Evolutionary conservation across 2,113 vertebrate species (phyloP).

Genomic region (Lophura nycthemera): DNA sequence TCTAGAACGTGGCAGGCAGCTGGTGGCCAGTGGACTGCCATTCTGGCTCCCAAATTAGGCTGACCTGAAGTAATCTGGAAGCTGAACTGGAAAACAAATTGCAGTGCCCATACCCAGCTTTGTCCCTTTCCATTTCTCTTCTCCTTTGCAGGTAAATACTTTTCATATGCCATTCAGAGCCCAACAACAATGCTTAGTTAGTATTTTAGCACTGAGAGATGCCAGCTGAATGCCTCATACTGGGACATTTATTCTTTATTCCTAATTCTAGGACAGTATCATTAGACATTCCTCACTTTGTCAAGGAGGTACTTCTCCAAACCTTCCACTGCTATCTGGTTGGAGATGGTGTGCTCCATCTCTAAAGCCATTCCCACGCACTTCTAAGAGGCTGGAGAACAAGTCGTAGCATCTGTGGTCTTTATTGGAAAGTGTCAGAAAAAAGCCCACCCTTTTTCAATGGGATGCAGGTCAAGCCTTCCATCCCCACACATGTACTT

Average conservation of each 20-base stretch:
- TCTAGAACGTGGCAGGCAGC: background rate
- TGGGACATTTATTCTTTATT: background rate
- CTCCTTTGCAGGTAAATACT: background rate
- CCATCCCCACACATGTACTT: background rate
- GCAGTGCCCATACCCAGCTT: background rate
- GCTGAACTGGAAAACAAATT: background rate
- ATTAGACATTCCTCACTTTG: conserved; percentile 7
- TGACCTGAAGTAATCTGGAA: background rate
- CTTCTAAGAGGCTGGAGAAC: background rate
- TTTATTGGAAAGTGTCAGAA: background rate
- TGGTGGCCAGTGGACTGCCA: background rate
- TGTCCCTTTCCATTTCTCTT: background rate
- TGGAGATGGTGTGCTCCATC: background rate
- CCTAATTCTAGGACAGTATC: conserved; percentile 8
- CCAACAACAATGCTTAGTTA: background rate
- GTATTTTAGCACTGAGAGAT: background rate
- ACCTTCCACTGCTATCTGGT: background rate
- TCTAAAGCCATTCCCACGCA: background rate
- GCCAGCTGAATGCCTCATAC: background rate
- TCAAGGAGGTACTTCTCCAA: background rate
- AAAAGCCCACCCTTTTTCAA: background rate
- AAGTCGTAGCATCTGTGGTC: background rate
- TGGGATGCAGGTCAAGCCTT: background rate
- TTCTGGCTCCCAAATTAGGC: background rate
- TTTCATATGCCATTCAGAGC: background rate